Evolutionary conservation across 2,113 vertebrate species (phyloP).

Genomic region (Ameiurus melas): DNA sequence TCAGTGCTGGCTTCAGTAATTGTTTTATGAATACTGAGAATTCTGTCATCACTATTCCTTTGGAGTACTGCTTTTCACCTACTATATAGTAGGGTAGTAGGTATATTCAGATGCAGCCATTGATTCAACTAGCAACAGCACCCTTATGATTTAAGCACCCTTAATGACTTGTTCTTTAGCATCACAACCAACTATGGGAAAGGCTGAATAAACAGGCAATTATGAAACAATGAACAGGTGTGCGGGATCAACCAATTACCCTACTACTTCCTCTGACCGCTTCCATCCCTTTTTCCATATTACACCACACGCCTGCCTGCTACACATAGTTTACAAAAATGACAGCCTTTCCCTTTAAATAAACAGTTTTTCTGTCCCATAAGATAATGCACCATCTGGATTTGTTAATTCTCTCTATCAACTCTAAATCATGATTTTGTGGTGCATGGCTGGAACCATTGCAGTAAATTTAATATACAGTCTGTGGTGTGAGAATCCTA

Average conservation of each 20-base stretch:
- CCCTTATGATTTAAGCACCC: not conserved
- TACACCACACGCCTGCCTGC: not conserved
- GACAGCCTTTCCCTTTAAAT: constrained; percentile 28
- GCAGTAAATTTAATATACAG: constrained; percentile 47
- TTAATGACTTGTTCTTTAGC: not conserved
- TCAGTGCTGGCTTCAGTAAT: too few species aligned
- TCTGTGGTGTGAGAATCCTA: constrained; percentile 48
- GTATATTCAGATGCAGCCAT: too few species aligned
- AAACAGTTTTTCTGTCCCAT: constrained; percentile 22
- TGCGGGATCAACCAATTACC: constrained; percentile 5
- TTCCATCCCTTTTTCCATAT: not conserved
- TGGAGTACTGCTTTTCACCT: too few species aligned
- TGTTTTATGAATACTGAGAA: too few species aligned
- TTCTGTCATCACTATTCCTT: too few species aligned
- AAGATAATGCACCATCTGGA: constrained; percentile 52
- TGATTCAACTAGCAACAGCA: not conserved
- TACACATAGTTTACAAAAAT: constrained; percentile 2
- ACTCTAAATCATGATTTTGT: constrained; percentile 45
- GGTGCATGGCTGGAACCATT: constrained; percentile 31
- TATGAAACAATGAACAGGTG: constrained; percentile 24
- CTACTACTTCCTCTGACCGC: not conserved
- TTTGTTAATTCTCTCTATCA: constrained; percentile 43
- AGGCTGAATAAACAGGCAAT: not conserved
- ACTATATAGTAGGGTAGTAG: too few species aligned
- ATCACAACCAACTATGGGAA: not conserved